Conservation (phyloP, 2,888 invertebrate genomes). For the Hydrotaea diabolus region DNA sequence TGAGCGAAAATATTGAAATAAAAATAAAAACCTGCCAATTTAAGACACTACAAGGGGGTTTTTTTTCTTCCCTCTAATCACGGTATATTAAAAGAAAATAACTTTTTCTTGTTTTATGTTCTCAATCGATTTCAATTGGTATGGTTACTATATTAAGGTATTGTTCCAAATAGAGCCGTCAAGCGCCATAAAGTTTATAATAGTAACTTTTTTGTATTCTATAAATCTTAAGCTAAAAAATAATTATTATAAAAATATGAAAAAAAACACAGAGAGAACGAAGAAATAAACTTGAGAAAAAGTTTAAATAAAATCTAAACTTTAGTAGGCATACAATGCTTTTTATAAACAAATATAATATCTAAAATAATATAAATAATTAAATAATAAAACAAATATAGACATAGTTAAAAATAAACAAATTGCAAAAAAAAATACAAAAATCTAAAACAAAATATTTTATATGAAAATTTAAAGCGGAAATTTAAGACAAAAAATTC, state of each 20-base stretch:
- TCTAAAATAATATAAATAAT: slow-evolving; percentile 7
- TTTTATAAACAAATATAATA: slow-evolving; percentile 53
- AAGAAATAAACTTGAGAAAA: not conserved
- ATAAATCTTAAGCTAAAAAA: slow-evolving; percentile 44
- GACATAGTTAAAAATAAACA: slow-evolving; percentile 10
- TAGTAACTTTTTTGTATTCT: slow-evolving; percentile 40
- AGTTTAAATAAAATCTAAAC: slow-evolving; percentile 33
- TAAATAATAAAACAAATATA: slow-evolving; percentile 20
- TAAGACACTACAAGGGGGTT: not conserved
- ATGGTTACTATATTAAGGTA: slow-evolving; percentile 50
- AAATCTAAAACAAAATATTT: slow-evolving; percentile 48
- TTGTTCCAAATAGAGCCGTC: slow-evolving; percentile 66
- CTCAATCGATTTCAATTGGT: slow-evolving; percentile 1
- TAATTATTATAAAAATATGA: slow-evolving; percentile 9
- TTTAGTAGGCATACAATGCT: slow-evolving; percentile 60
- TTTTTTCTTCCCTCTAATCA: not conserved
- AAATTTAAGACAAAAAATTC: slow-evolving; percentile 1
- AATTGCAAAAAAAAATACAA: slow-evolving; percentile 15
- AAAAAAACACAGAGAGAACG: not conserved
- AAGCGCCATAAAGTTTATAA: slow-evolving; percentile 59
- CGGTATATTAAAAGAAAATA: not conserved
- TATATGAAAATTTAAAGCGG: slow-evolving; percentile 31
- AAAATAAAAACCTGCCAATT: slow-evolving; percentile 33
- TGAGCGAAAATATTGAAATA: slow-evolving; percentile 5
- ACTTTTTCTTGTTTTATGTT: not conserved